Evolutionary conservation across 1,140 invertebrate species (phyloP).

Genomic region (Drosophila yakuba): DNA sequence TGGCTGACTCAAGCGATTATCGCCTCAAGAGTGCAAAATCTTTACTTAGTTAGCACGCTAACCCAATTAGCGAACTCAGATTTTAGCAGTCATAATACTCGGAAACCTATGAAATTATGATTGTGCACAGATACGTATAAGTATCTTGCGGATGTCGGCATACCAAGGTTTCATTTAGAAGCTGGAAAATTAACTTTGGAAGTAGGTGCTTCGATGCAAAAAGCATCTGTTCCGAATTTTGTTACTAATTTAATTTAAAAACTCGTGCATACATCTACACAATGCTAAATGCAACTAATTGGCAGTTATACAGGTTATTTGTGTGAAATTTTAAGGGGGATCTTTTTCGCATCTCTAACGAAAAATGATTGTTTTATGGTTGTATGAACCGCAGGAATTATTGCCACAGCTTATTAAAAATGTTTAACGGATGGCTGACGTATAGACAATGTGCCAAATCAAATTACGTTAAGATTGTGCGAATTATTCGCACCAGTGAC

Average conservation of each 20-base stretch:
- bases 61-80: slow-evolving; percentile 50
- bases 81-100: slow-evolving; percentile 45
- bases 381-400: slow-evolving; percentile 7
- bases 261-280: slow-evolving; percentile 16
- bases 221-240: slow-evolving; percentile 2
- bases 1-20: slow-evolving; percentile 39
- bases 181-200: slow-evolving; percentile 3
- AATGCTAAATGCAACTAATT: slow-evolving; percentile 47
- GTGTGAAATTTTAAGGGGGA: not conserved
- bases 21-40: slow-evolving; percentile 23
- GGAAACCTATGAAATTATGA: slow-evolving; percentile 26
- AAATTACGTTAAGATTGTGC: not conserved
- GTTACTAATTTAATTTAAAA: slow-evolving; percentile 22
- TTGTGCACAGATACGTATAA: slow-evolving; percentile 26
- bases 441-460: slow-evolving; percentile 10
- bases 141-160: slow-evolving; percentile 28
- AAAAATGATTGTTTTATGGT: slow-evolving; percentile 23
- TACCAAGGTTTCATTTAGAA: slow-evolving; percentile 33
- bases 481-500: slow-evolving; percentile 14
- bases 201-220: not conserved
- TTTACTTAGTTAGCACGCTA: slow-evolving; percentile 44
- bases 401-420: slow-evolving; percentile 8
- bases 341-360: slow-evolving; percentile 5
- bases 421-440: slow-evolving; percentile 14
- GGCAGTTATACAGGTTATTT: slow-evolving; percentile 56